Percentiles rank a stretch among this genome's conserved stretches.
These are phyloP conservation scores for Bombus pascuorum DNA, from an alignment of 1,140 invertebrate genomes.

Conservation along the genomic window DNA sequence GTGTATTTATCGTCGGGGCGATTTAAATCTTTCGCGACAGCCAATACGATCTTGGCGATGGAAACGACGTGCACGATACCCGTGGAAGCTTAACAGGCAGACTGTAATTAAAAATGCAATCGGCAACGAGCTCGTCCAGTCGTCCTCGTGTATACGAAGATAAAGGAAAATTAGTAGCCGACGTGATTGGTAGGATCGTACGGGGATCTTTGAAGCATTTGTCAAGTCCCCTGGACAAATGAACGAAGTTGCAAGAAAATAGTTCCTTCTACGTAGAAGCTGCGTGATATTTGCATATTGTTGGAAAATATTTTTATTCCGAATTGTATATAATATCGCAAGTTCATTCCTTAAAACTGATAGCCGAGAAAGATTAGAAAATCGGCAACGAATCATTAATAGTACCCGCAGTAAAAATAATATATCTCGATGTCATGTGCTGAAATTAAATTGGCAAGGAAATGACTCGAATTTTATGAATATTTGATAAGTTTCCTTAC, in stretches of 20 bases:
- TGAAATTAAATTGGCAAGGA: no score
- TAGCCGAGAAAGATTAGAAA: no score
- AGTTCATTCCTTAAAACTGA: no score
- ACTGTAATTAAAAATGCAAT: constrained; percentile 53
- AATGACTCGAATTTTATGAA: no score
- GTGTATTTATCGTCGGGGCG: neutral
- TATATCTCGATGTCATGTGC: no score
- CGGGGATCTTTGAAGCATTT: neutral
- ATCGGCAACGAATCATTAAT: no score
- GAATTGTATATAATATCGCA: no score
- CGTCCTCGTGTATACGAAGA: constrained; percentile 15
- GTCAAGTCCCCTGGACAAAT: neutral
- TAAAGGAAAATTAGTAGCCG: constrained; percentile 49
- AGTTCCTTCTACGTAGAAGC: neutral
- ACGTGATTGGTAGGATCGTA: constrained; percentile 38
- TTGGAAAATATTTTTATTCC: no score
- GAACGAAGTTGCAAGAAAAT: neutral
- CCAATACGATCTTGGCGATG: neutral
- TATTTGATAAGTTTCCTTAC: no score
- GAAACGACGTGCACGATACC: no score
- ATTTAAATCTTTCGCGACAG: constrained; percentile 31
- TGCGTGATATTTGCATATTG: neutral
- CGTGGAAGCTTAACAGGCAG: neutral
- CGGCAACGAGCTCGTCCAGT: constrained; percentile 32
- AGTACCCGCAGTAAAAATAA: no score